A percentile compares a stretch with the other conserved stretches of the same genome.
phyloP scores from a whole-genome alignment of 2,797 vertebrate species.

The Halcyon smyrnensis region DNA sequence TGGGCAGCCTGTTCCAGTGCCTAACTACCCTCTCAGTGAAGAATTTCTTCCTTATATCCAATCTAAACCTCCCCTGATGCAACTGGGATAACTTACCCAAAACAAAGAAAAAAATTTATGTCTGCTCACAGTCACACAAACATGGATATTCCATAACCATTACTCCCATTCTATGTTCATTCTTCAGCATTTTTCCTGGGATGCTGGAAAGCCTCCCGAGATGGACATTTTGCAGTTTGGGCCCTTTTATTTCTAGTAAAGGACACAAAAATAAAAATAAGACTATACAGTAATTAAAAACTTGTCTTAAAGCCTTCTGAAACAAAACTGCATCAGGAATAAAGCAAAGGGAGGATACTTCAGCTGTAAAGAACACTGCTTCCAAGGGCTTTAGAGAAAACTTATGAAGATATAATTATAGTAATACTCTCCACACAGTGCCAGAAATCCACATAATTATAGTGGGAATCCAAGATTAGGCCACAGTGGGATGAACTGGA shows the following conservation, averaged over 20 bases:
- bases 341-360: neutral
- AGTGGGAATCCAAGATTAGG: neutral
- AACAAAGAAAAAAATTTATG: neutral
- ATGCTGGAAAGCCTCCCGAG: neutral
- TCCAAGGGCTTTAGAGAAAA: neutral
- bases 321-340: neutral
- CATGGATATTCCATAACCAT: neutral
- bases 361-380: neutral
- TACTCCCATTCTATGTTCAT: neutral
- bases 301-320: neutral
- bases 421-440: neutral
- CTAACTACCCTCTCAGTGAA: too few species aligned
- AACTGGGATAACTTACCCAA: fast-evolving
- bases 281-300: neutral
- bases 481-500: fast-evolving
- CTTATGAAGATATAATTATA: neutral
- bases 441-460: neutral
- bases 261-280: neutral
- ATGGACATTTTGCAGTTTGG: neutral
- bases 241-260: neutral
- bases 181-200: neutral
- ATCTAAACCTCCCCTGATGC: too few species aligned
- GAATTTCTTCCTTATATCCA: too few species aligned
- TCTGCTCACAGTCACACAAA: neutral
- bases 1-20: too few species aligned